Conservation (phyloP, 1,140 invertebrate genomes). For the Drosophila arizonae region DNA sequence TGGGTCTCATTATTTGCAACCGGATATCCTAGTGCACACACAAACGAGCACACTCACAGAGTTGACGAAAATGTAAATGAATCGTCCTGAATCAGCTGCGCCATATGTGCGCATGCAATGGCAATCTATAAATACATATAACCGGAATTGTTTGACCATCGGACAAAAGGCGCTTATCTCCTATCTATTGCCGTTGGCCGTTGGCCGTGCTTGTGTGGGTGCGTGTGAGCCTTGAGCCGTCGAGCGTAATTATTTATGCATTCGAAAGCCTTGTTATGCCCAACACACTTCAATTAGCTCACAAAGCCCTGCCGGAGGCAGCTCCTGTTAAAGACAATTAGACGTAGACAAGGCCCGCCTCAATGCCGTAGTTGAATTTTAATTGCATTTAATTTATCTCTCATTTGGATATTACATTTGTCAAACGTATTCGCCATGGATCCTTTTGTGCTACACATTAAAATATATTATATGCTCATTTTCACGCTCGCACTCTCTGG, state of each 20-base stretch:
- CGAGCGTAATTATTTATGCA: slow-evolving; percentile 62
- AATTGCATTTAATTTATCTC: slow-evolving; percentile 55
- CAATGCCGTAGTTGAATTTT: slow-evolving; percentile 36
- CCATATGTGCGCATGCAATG: slow-evolving; percentile 7
- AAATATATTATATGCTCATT: slow-evolving; percentile 9
- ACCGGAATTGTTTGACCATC: slow-evolving; percentile 19
- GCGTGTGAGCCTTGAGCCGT: slow-evolving; percentile 32
- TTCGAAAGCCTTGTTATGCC: slow-evolving; percentile 31
- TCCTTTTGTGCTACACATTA: slow-evolving; percentile 12
- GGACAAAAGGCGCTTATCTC: slow-evolving; percentile 39
- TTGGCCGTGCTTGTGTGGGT: slow-evolving; percentile 15
- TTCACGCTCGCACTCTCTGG: neutral
- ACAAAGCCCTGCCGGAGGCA: slow-evolving; percentile 50
- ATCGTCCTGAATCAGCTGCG: slow-evolving; percentile 23
- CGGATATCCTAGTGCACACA: slow-evolving; percentile 54
- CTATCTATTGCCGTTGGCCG: slow-evolving; percentile 3
- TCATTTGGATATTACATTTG: slow-evolving; percentile 39
- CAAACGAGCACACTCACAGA: slow-evolving; percentile 1
- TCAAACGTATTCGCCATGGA: neutral
- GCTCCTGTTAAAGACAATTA: slow-evolving; percentile 6
- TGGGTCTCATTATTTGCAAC: slow-evolving; percentile 39
- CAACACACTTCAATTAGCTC: slow-evolving; percentile 53
- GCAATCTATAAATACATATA: slow-evolving; percentile 4
- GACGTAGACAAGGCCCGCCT: neutral
- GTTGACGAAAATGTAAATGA: slow-evolving; percentile 40